Conservation (phyloP, 2,888 invertebrate species). For the Pardosa pseudoannulata region DNA sequence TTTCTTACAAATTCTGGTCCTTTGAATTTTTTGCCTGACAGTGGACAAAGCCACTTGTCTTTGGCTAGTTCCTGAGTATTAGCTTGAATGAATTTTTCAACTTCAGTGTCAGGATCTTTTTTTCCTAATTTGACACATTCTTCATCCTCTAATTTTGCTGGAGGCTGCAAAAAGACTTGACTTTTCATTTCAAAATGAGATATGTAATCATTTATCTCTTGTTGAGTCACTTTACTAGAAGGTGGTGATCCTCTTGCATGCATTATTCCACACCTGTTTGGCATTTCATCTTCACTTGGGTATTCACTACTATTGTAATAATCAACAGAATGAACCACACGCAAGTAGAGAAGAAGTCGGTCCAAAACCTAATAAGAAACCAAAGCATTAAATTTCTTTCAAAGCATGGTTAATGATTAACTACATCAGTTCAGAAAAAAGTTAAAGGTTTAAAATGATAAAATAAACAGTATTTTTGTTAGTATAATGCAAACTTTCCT, state of each 20-base stretch:
- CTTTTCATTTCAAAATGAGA: slow-evolving; percentile 91
- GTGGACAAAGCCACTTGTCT: slow-evolving; percentile 98
- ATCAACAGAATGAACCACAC: slow-evolving; percentile 98
- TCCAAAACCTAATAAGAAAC: slow-evolving; percentile 82
- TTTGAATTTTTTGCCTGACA: slow-evolving; percentile 99
- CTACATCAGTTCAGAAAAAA: too few relatives aligned
- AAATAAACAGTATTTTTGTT: too few relatives aligned
- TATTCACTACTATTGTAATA: slow-evolving; percentile 99
- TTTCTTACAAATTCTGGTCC: slow-evolving; percentile 98
- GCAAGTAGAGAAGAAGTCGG: slow-evolving; percentile 91
- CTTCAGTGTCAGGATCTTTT: slow-evolving; percentile 86
- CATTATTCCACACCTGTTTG: slow-evolving; percentile 98
- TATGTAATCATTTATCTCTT: slow-evolving; percentile 79
- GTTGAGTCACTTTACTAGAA: slow-evolving; percentile 82
- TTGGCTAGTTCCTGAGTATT: slow-evolving; percentile 98
- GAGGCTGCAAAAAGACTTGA: slow-evolving; percentile 89
- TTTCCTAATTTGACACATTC: slow-evolving; percentile 90
- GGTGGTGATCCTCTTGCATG: slow-evolving; percentile 95
- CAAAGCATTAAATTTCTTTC: too few relatives aligned
- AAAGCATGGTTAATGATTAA: too few relatives aligned
- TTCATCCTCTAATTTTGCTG: slow-evolving; percentile 84
- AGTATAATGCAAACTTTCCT: too few relatives aligned
- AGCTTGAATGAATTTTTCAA: slow-evolving; percentile 95
- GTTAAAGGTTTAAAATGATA: too few relatives aligned
- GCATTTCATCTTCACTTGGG: slow-evolving; percentile 99